Evolutionary conservation across 1,140 invertebrate species (phyloP), one percentile per base, ranked within the genome.

Genomic region (Drosophila grimshawi): DNA sequence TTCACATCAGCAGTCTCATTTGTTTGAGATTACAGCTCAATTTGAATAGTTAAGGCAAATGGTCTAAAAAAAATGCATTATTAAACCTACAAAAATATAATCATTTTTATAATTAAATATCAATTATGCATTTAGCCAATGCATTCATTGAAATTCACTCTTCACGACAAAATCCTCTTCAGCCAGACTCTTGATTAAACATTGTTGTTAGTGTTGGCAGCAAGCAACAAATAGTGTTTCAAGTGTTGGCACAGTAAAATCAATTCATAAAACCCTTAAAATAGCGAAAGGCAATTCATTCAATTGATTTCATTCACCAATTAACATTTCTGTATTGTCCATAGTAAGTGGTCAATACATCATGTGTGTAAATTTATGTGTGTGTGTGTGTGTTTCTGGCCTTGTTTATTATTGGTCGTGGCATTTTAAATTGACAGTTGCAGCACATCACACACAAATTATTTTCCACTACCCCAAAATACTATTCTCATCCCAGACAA

Each of bases 361-460:
- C 35, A 48, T 73, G 46, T 49, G 51, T 37, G 41, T 49, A 43
- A 11, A 64, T 52, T 30, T 35, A 6, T 53, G 39, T 53, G 11
- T 32, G n/a, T 32, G 56, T 32, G 33, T 7, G 41, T 33, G 43
- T 48, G 8, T 41, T 51, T 45, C 35, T 7, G 41, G 46, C 29
- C 57, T 63, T 67, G 63, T 60, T 46, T 76, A 68, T 75, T 75
- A 66, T 76, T 73, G 74, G 39, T 59, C 67, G 43, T 76, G 76
- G 65, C 76, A 75, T 62, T 52, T 78, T 69, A 53, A 76, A 76
- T 76, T 78, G 76, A 78, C 76, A 77, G 63, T 77, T 65, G 55
- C 70, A 48, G 63, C 30, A 63, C 4, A n/a, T 27, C 29, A 49
- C 39, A 64, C n/a, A 49, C 68, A 76, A 55, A 39, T 76, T 49